Evolutionary conservation across 2,888 invertebrate species (phyloP).

Genomic region (Poecilus cupreus): DNA sequence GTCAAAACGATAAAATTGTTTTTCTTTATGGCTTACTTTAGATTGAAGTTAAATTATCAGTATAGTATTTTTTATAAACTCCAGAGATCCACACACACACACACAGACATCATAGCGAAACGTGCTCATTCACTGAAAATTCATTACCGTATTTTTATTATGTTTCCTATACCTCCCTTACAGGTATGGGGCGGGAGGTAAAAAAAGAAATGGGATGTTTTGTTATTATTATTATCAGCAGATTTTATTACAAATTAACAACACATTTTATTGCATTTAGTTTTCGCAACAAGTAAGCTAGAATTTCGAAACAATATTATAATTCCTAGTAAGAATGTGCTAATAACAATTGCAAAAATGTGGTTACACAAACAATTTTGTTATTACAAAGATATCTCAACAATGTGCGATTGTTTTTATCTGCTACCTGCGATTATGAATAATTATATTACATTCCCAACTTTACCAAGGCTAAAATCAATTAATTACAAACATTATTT

Average conservation of each 20-base stretch:
- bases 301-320: neutral
- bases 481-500: neutral
- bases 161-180: no score
- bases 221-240: no score
- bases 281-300: neutral
- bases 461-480: neutral
- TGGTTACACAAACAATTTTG: neutral
- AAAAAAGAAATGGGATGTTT: no score
- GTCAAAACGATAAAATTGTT: no score
- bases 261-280: neutral
- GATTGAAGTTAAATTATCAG: no score
- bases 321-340: neutral
- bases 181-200: no score
- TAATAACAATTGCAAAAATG: slow-evolving; percentile 14
- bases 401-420: neutral
- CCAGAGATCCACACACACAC: no score
- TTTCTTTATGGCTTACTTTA: no score
- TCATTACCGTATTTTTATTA: no score
- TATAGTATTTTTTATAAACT: no score
- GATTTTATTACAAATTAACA: neutral
- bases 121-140: no score
- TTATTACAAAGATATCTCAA: neutral
- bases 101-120: no score
- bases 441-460: slow-evolving; percentile 22
- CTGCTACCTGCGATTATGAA: neutral